Conservation (phyloP, 2,113 vertebrate genomes). For the Alces alces region DNA sequence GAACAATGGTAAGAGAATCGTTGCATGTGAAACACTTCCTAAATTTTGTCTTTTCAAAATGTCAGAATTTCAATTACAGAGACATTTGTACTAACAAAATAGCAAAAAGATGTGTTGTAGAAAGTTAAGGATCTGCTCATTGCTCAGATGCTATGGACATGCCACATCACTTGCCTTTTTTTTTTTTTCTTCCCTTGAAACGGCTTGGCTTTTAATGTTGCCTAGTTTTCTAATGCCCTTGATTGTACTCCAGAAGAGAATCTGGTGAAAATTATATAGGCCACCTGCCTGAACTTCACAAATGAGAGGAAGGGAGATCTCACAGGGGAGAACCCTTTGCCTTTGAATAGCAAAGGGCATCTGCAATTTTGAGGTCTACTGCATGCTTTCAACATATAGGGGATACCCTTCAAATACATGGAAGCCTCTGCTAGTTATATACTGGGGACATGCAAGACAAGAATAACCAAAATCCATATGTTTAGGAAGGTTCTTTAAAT, state of each 20-base stretch:
- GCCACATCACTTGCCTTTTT: neutral
- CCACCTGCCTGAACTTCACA: slow-evolving; percentile 11
- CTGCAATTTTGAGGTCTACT: neutral
- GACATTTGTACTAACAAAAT: neutral
- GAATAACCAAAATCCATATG: neutral
- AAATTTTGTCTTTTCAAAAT: slow-evolving; percentile 29
- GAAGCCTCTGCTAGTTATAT: neutral
- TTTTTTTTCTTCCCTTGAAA: neutral
- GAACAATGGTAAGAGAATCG: neutral
- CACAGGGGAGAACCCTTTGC: neutral
- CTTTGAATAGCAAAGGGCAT: slow-evolving; percentile 30
- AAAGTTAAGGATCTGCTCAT: neutral
- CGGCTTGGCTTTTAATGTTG: neutral
- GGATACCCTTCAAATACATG: neutral
- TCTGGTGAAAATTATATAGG: neutral
- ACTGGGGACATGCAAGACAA: neutral
- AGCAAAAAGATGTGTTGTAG: neutral
- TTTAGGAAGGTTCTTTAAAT: neutral
- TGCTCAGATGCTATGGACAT: neutral
- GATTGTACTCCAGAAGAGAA: neutral
- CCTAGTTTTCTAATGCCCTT: neutral
- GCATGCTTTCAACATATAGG: neutral
- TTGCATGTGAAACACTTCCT: neutral
- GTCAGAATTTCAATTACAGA: slow-evolving; percentile 27
- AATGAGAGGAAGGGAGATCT: neutral